These are phyloP conservation scores for Lepisosteus oculatus DNA, from an alignment of 2,113 vertebrate species.

Conservation along the genomic window DNA sequence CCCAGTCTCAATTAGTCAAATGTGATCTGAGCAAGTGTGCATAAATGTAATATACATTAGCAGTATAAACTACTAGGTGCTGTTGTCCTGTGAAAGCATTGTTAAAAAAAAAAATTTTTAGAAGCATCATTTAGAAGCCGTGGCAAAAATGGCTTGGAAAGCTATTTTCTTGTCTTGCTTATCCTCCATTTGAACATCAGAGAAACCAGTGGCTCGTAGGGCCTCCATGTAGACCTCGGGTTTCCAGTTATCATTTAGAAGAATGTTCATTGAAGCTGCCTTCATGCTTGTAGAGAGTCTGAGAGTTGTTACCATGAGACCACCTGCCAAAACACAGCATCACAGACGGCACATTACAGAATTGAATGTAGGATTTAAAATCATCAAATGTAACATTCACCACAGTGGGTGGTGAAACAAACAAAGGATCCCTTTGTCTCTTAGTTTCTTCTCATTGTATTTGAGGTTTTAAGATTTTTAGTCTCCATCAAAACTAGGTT, in stretches of 20 bases:
- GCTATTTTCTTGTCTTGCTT: constrained; percentile 20
- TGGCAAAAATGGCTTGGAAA: constrained; percentile 62
- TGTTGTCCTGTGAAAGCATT: too few species aligned
- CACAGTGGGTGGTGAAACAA: too few species aligned
- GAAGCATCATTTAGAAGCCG: constrained; percentile 40
- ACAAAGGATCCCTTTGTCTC: background rate
- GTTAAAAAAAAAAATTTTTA: background rate
- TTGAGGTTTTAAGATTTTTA: background rate
- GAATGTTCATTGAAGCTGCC: constrained; percentile 24
- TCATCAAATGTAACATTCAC: too few species aligned
- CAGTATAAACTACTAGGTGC: too few species aligned
- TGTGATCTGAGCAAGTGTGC: too few species aligned
- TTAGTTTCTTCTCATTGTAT: background rate
- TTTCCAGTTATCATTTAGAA: constrained; percentile 49
- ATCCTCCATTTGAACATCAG: constrained; percentile 54
- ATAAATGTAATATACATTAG: too few species aligned
- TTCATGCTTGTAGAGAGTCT: constrained; percentile 15
- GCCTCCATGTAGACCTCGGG: constrained; percentile 59
- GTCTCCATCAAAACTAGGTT: too few species aligned
- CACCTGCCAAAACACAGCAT: constrained; percentile 38
- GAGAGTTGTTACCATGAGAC: constrained; percentile 56
- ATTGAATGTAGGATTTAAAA: too few species aligned
- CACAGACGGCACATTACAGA: too few species aligned
- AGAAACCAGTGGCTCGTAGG: constrained; percentile 55
- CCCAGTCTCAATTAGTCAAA: too few species aligned